Evolutionary conservation across 1,140 invertebrate genomes (phyloP).

Genomic region (Hycleus cichorii): DNA sequence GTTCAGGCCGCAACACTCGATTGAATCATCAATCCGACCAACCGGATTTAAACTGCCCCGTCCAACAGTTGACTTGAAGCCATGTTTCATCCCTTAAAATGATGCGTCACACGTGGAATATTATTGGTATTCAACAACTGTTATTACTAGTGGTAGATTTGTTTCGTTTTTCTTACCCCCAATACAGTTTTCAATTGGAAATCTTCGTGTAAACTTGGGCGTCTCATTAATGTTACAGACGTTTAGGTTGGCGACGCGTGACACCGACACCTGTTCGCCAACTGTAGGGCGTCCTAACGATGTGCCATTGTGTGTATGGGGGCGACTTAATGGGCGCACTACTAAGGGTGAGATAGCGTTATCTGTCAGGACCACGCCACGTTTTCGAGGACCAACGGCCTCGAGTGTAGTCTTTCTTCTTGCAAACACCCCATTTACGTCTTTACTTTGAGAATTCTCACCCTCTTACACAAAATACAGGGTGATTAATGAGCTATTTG

Average conservation of each 20-base stretch:
- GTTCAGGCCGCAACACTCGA: slow-evolving; percentile 21
- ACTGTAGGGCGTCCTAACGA: too few species aligned
- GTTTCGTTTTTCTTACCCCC: neutral
- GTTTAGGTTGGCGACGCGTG: slow-evolving; percentile 14
- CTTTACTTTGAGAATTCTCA: neutral
- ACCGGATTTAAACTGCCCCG: slow-evolving; percentile 1
- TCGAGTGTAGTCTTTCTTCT: slow-evolving; percentile 5
- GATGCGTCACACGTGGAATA: too few species aligned
- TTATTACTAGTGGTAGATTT: too few species aligned
- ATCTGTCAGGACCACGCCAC: slow-evolving; percentile 28
- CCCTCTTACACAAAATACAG: neutral
- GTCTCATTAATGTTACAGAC: slow-evolving; percentile 23
- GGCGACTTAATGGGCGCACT: slow-evolving; percentile 26
- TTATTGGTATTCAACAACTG: too few species aligned
- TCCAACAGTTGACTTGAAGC: too few species aligned
- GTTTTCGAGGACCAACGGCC: slow-evolving; percentile 17
- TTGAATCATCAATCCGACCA: slow-evolving; percentile 29
- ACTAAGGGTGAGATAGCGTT: slow-evolving; percentile 26
- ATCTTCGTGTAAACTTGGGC: slow-evolving; percentile 15
- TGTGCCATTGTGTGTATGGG: slow-evolving; percentile 1
- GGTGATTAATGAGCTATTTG: too few species aligned
- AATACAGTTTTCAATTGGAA: slow-evolving; percentile 6
- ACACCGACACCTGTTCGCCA: slow-evolving; percentile 27
- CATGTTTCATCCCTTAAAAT: too few species aligned
- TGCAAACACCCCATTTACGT: slow-evolving; percentile 20